Base-by-base conservation (phyloP, 2,888 invertebrate genomes). In the Cantharis nigra region DNA sequence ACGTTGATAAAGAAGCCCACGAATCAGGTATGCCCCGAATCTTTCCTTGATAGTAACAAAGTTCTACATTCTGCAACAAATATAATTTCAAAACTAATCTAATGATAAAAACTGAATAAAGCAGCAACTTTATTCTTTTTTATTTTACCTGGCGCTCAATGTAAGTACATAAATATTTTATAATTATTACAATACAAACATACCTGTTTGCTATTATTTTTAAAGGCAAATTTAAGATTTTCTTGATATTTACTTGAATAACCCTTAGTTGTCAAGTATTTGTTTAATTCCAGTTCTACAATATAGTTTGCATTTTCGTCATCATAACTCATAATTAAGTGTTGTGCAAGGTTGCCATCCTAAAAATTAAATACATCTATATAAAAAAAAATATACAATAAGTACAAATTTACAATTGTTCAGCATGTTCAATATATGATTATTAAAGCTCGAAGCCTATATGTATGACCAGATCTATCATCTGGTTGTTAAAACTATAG, bases 1-100 rank as follows among this genome's bases (percentile, higher is more conserved):
- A 97, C 4, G 96, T 96, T 71, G 97, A 97, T 71, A 97, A 86
- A 0, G 97, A 97, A 73, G 92, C 96, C 93, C 94, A 94, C 3
- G 97, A 97, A 75, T 91, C 90, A 1, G 91, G 90, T 81, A 91
- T 90, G 76, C 92, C 93, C 79, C 94, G 90, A 74, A 97, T 91
- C 79, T 90, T 91, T 75, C 97, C 97, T 83, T 92, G 91, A 86
- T 96, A 96, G 86, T 95, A 94, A 87, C 96, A 96, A 83, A 93
- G 87, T 83, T 93, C 92, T 77, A 93, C 86, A 84, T 94, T 94
- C 94, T 20, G 20, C 20, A 20, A 20, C 20, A 20, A 20, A 20
- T 20, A 20, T 20, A 20, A 20, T 20, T 20, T 20, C 1, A 20
- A 20, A 20, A 20, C 3, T 20, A 16, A 16, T 16, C 16, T 16